Evolutionary conservation across 2,888 invertebrate species (phyloP), one percentile per base, ranked within the genome.

Genomic region (Meteorus colon): DNA sequence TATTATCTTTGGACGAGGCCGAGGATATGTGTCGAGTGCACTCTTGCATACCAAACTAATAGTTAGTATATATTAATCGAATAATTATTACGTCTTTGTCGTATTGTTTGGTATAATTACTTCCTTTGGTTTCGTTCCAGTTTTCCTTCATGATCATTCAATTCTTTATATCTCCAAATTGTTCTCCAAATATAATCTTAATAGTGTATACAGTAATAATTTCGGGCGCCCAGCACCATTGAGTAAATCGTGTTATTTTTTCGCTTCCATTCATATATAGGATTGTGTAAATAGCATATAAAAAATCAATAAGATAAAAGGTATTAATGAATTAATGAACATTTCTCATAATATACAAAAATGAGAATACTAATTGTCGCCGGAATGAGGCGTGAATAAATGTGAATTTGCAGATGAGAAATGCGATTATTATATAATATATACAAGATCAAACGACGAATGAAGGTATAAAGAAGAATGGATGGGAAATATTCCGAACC

Each of bases 1-100:
- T 81, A 81, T 79, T 55, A 75, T 78, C 66, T 77, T 69, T 75
- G 74, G 75, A 81, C 73, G 77, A 81, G 77, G 72, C 79, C 79
- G 79, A 79, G 80, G 78, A 81, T 78, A 79, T 80, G 74, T 81
- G 73, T 77, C 45, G 41, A 27, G 34, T 60, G 24, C 51, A 66
- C 24, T 66, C 19, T 19, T 55, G 19, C 8, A n/a, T 24, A 55
- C 19, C 34, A 27, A 12, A 37, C 41, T 34, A 51, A 70, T 12
- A 24, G 27, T 71, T 67, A n/a, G 27, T 55, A 55, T 27, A 51
- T 66, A 51, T 14, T 66, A 37, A 70, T 16, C 27, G 60, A 62
- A 51, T 55, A 6, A 62, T 19, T 55, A 5, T 59, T 27, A 27
- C 5, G 41, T 24, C 31, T 31, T 71, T 37, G n/a, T 16, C 45